Percentiles rank a stretch among this genome's conserved stretches.
Evolutionary conservation across 2,797 vertebrate species (phyloP).

Genomic region (Champsocephalus esox): DNA sequence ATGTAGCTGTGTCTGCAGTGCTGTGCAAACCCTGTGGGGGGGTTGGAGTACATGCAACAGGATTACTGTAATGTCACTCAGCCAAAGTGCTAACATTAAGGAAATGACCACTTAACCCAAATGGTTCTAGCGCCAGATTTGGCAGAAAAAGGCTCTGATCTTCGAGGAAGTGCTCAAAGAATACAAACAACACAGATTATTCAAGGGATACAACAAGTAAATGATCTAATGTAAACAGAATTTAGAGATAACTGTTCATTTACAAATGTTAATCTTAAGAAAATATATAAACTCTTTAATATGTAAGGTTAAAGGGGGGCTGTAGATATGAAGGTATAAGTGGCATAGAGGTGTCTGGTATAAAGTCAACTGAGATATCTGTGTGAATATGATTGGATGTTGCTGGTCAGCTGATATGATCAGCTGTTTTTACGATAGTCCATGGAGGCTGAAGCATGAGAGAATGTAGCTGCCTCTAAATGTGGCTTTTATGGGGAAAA

Average conservation of each 20-base stretch:
- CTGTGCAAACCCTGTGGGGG: slow-evolving; percentile 2
- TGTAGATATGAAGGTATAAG: neutral
- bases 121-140: slow-evolving; percentile 25
- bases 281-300: too few species aligned
- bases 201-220: neutral
- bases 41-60: slow-evolving; percentile 10
- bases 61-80: slow-evolving; percentile 41
- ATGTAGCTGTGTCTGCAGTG: slow-evolving; percentile 7
- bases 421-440: neutral
- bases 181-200: slow-evolving; percentile 15
- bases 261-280: too few species aligned
- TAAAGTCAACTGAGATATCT: neutral
- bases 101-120: slow-evolving; percentile 54
- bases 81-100: slow-evolving; percentile 32
- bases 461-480: slow-evolving; percentile 8
- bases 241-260: neutral
- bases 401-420: slow-evolving; percentile 1
- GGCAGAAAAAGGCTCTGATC: neutral
- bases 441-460: slow-evolving; percentile 6
- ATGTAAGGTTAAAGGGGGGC: neutral
- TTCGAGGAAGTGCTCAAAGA: slow-evolving; percentile 22
- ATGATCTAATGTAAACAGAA: neutral
- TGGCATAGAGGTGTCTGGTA: neutral
- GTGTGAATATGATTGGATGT: slow-evolving; percentile 1
- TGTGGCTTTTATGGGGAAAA: neutral